These are phyloP conservation scores for Pteruthius melanotis DNA, from an alignment of 2,113 vertebrate genomes.

Conservation along the genomic window DNA sequence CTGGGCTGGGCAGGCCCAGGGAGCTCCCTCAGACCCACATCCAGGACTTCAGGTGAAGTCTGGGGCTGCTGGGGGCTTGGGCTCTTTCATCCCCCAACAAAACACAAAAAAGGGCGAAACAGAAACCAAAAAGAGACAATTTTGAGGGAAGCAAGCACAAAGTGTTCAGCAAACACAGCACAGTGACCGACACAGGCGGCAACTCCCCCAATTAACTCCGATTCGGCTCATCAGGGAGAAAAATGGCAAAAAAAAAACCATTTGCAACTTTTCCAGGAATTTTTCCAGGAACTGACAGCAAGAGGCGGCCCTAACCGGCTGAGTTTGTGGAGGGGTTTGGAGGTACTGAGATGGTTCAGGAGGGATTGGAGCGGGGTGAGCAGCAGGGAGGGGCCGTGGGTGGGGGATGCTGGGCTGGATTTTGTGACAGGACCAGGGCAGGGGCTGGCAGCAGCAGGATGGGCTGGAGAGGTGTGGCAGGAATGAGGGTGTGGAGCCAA, in stretches of 20 bases:
- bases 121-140: background rate
- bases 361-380: rapidly evolving
- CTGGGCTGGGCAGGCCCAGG: rapidly evolving
- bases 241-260: background rate
- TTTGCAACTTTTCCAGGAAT: background rate
- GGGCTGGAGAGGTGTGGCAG: rapidly evolving
- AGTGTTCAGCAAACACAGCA: background rate
- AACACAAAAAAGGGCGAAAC: background rate
- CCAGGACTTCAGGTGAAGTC: background rate
- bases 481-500: background rate
- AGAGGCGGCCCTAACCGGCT: background rate
- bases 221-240: background rate
- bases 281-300: background rate
- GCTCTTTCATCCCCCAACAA: background rate
- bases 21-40: background rate
- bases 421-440: rapidly evolving
- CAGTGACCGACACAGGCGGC: rapidly evolving
- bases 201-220: background rate
- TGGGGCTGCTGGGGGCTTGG: background rate
- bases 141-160: background rate
- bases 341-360: background rate
- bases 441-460: rapidly evolving
- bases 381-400: background rate
- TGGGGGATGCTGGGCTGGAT: background rate
- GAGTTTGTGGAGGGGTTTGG: background rate